Base-by-base conservation (phyloP, 2,888 invertebrate genomes). In the Spodoptera exigua region DNA sequence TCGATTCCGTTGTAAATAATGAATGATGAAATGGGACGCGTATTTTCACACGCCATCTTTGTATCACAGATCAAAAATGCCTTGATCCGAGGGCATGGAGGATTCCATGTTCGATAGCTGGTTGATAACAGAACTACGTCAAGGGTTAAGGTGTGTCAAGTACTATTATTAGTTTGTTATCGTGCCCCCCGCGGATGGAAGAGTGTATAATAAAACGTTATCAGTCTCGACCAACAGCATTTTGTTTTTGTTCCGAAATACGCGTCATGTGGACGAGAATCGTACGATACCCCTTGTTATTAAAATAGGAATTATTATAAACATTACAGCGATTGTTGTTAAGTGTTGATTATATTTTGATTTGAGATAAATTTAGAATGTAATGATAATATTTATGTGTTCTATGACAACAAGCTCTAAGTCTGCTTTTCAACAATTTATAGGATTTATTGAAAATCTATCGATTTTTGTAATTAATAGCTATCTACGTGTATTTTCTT, bases 71-170 rank as follows among this genome's bases (percentile, higher is more conserved):
- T 66, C 51, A 27, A 40, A 36, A 35, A 47, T 18, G 61, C 61
- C 54, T 61, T 57, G 72, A 51, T 55, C 40, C 16, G 56, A 35
- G 63, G 40, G 56, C 56, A 45, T 41, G 74, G 59, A 71, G 68
- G 53, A 71, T 71, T 76, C 76, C 76, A 74, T 46, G 37, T 37
- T 53, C 43, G 48, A 44, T 73, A 75, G 62, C 60, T 60, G 44
- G 12, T 16, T 34, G 67, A 67, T 62, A 66, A 54, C n/a, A n/a
- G n/a, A n/a, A n/a, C 40, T 34, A 46, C 65, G 49, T 56, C 62
- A 61, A 55, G 52, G 76, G 76, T 75, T 71, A 69, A 71, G 64
- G 65, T 66, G 65, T 74, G 71, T 68, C 68, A 61, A 61, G 52
- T 45, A 21, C 54, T 75, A 69, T 74, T 65, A 76, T 68, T 71